Conservation (phyloP, 2,113 vertebrate genomes). For the Macquaria ambigua region DNA sequence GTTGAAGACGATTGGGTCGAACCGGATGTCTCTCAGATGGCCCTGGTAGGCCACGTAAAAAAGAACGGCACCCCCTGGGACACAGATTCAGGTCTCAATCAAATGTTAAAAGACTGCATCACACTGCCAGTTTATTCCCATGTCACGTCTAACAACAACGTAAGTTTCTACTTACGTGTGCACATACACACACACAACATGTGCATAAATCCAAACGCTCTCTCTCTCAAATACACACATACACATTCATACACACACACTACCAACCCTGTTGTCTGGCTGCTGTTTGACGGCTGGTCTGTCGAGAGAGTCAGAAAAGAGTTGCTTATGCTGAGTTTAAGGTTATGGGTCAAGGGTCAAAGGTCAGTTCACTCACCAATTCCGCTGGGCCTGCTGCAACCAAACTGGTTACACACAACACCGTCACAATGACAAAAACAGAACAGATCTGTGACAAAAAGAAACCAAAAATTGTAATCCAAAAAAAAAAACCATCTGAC, state of each 20-base stretch:
- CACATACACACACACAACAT: too few relatives aligned
- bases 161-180: too few relatives aligned
- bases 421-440: background rate
- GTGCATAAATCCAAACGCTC: too few relatives aligned
- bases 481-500: too few relatives aligned
- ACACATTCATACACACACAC: too few relatives aligned
- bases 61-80: slow-evolving; percentile 39
- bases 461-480: background rate
- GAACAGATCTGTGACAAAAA: slow-evolving; percentile 6
- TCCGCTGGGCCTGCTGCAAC: background rate
- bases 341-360: background rate
- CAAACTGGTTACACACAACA: background rate
- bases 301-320: background rate
- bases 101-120: background rate
- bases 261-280: slow-evolving; percentile 28
- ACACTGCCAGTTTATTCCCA: background rate
- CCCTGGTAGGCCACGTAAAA: slow-evolving; percentile 42
- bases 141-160: too few relatives aligned
- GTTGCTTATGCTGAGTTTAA: background rate
- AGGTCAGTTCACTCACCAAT: slow-evolving; percentile 15
- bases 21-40: background rate
- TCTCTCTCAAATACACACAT: too few relatives aligned
- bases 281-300: background rate
- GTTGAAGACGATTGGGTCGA: slow-evolving; percentile 44
- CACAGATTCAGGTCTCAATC: background rate